Evolutionary conservation across 2,888 invertebrate genomes (phyloP), one percentile per base, ranked within the genome.

Genomic region (Disparrhopalites patrizii): DNA sequence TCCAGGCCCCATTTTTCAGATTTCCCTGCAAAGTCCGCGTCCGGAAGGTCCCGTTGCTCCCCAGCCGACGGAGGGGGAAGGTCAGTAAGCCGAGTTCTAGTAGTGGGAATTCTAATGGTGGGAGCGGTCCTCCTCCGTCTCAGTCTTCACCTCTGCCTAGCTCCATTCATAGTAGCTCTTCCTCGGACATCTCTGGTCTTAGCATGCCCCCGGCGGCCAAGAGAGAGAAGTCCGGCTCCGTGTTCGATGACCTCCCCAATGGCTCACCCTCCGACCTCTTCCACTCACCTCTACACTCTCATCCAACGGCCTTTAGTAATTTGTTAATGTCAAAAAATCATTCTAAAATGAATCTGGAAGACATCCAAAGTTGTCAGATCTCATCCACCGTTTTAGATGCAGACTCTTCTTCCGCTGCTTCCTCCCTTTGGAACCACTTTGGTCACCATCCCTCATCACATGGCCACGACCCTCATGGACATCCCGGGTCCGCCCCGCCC

Each of bases 11-110:
- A 55, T 55, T 78, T 79, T 82, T 58, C 77, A 91, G 91, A 80
- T 95, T 87, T 79, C 88, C 92, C 51, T 89, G 91, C 81, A 90
- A 91, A 80, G 90, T 93, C 25, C 85, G 93, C 72, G 88, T 93
- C 27, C 84, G 93, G 63, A 88, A 90, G 2, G 89, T 89, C 10
- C 93, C 94, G 0, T 80, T 93, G 10, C 88, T 90, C 75, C 90
- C 93, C 0, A 91, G 92, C 76, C 84, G 74, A 15, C 61, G 73
- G 15, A 57, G 74, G 25, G 73, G 72, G 8, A 74, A 74, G 55
- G 67, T 68, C n/a, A 70, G 69, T 20, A 62, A 65, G 3, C 66
- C 71, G 36, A 31, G 43, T 23, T 25, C 38, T 3, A 40, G 63
- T 7, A 47, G 58, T 23, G 20, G 25, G 4, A 50, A 47, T 33